phyloP scores from a whole-genome alignment of 2,113 vertebrate genomes.

The Sander vitreus region DNA sequence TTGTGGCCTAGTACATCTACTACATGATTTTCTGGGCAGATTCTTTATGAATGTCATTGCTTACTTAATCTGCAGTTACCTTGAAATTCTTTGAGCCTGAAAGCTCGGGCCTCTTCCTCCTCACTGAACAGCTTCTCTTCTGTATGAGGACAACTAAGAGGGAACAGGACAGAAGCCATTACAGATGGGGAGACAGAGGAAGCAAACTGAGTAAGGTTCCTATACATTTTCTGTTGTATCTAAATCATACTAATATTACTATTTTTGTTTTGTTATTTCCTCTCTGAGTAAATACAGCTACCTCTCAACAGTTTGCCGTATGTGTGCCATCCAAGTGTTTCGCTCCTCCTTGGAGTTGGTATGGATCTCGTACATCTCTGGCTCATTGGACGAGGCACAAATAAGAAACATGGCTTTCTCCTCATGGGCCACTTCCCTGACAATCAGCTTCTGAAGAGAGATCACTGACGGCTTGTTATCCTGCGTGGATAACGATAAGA shows the following conservation, averaged over 20 bases:
- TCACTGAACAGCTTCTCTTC: constrained; percentile 88
- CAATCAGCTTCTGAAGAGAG: constrained; percentile 95
- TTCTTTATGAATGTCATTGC: accelerated
- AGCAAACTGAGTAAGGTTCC: background rate
- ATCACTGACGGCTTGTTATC: constrained; percentile 95
- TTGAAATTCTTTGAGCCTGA: constrained; percentile 90
- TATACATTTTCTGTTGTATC: background rate
- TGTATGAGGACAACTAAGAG: constrained; percentile 89
- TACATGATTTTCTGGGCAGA: background rate
- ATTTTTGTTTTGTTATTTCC: background rate
- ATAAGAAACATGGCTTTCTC: constrained; percentile 99
- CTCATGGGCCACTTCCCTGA: constrained; percentile 96
- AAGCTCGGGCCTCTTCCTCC: constrained; percentile 85
- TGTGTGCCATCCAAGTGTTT: constrained; percentile 92
- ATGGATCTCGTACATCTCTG: constrained; percentile 98
- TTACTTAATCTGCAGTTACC: constrained; percentile 79
- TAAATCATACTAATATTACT: background rate
- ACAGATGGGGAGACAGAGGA: background rate
- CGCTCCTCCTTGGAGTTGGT: constrained; percentile 94
- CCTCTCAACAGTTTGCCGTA: constrained; percentile 95
- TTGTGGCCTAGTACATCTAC: constrained; percentile 45
- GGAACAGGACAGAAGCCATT: background rate
- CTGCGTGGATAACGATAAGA: constrained; percentile 71
- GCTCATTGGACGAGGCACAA: constrained; percentile 92
- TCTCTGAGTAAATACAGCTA: constrained; percentile 58